These are phyloP conservation scores for Gymnoscopelus microlampas DNA, from an alignment of 2,797 vertebrate species.

Conservation along the genomic window DNA sequence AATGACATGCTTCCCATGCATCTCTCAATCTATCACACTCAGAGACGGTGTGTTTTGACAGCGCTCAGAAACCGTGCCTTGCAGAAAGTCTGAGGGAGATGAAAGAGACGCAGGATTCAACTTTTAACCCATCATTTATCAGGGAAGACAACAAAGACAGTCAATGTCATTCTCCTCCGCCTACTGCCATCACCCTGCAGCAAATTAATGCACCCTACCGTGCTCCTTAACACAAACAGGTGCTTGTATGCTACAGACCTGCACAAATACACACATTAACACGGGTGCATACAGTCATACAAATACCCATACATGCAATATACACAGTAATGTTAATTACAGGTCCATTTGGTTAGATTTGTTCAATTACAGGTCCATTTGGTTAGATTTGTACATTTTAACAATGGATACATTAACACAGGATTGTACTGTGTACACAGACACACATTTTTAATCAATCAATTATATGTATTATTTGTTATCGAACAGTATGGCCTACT, in stretches of 20 bases:
- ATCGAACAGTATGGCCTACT: too few species aligned
- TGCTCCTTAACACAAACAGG: too few species aligned
- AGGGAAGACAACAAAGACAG: slow-evolving; percentile 49
- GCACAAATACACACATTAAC: slow-evolving; percentile 32
- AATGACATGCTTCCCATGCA: slow-evolving; percentile 31
- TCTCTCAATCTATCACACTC: slow-evolving; percentile 52
- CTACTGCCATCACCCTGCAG: slow-evolving; percentile 12
- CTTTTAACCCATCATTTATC: slow-evolving; percentile 67
- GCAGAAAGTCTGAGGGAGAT: slow-evolving; percentile 42
- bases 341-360: too few species aligned
- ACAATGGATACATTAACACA: too few species aligned
- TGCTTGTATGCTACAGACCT: not conserved
- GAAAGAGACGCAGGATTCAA: slow-evolving; percentile 56
- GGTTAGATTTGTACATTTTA: too few species aligned
- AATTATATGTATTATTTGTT: too few species aligned
- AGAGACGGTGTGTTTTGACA: slow-evolving; percentile 40
- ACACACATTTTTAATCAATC: too few species aligned
- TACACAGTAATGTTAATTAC: not conserved
- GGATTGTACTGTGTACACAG: too few species aligned
- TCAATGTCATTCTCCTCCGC: slow-evolving; percentile 38
- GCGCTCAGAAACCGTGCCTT: slow-evolving; percentile 24
- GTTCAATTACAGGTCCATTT: too few species aligned
- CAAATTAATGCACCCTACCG: too few species aligned
- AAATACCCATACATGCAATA: not conserved
- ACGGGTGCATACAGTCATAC: not conserved